phyloP scores from a whole-genome alignment of 35 echinoderm and acorn worm species.

The Apostichopus japonicus region DNA sequence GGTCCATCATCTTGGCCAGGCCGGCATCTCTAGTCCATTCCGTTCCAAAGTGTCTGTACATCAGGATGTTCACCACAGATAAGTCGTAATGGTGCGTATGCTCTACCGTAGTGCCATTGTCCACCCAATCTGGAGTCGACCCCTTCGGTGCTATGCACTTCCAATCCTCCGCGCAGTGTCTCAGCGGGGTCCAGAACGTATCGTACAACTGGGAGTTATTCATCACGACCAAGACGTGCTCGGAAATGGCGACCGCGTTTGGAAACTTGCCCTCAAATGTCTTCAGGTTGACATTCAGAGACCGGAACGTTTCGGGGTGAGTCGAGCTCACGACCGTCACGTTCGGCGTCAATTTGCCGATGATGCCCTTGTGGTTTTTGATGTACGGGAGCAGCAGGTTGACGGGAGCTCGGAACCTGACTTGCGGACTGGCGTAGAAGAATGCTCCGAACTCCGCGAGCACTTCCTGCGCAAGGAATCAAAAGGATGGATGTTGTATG shows the following conservation, averaged over 20 bases:
- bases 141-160: conserved; percentile 81
- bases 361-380: conserved; percentile 72
- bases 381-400: conserved; percentile 83
- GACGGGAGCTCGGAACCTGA: conserved; percentile 84
- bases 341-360: conserved; percentile 56
- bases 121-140: conserved; percentile 33
- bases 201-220: conserved; percentile 67
- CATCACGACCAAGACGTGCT: conserved; percentile 60
- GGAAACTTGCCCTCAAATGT: conserved; percentile 64
- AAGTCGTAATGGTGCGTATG: conserved; percentile 85
- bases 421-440: conserved; percentile 78
- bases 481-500: no score
- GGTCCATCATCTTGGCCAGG: not conserved
- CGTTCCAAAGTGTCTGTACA: conserved; percentile 74
- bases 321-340: conserved; percentile 54
- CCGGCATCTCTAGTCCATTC: conserved; percentile 49
- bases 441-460: conserved; percentile 83
- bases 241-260: conserved; percentile 53
- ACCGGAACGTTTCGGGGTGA: conserved; percentile 66
- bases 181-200: conserved; percentile 70
- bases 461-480: conserved; percentile 56
- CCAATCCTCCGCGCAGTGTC: conserved; percentile 58
- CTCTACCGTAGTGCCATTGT: not conserved
- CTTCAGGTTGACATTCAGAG: conserved; percentile 35
- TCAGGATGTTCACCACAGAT: conserved; percentile 71